Conservation (phyloP, 2,113 vertebrate genomes). For the Condylura cristata region DNA sequence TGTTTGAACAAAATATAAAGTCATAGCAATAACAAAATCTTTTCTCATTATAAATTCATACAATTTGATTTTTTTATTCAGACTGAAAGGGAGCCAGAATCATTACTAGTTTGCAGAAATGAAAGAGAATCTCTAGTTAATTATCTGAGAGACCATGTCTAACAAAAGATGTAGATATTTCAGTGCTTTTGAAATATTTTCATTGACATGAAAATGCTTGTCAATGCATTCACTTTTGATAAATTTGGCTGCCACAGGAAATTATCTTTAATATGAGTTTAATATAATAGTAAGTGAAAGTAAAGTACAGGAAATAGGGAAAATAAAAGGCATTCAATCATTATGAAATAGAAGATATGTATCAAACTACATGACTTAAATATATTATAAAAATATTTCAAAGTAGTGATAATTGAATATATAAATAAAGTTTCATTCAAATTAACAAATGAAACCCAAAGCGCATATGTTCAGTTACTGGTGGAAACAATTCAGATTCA, state of each 20-base stretch:
- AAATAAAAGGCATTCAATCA: neutral
- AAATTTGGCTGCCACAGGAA: neutral
- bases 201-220: neutral
- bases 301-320: neutral
- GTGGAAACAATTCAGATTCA: neutral
- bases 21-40: neutral
- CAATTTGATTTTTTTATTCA: neutral
- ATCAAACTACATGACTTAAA: neutral
- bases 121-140: neutral
- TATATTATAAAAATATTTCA: neutral
- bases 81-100: neutral
- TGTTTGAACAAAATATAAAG: neutral
- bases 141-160: neutral
- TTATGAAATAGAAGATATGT: neutral
- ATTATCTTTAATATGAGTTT: neutral
- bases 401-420: neutral
- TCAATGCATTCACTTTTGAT: neutral
- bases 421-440: neutral
- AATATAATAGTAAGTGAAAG: neutral
- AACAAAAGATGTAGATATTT: neutral
- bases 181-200: neutral
- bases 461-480: neutral
- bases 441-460: neutral
- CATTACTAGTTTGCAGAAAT: neutral
- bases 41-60: neutral